Evolutionary conservation across 2,113 vertebrate species (phyloP).

Genomic region (Chamaea fasciata): DNA sequence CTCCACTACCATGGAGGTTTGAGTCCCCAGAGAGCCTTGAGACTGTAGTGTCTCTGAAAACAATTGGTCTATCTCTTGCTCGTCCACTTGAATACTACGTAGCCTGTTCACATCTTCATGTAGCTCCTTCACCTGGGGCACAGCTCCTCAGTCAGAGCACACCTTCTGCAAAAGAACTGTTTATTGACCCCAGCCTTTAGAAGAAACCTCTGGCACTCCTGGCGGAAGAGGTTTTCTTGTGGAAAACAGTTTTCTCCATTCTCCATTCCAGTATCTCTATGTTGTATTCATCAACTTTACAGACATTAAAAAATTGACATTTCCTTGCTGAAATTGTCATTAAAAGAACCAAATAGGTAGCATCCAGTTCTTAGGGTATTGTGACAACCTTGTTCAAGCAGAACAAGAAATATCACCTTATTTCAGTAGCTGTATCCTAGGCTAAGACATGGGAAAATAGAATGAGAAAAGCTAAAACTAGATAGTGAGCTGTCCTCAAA

Average conservation of each 20-base stretch:
- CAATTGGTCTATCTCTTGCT: not conserved
- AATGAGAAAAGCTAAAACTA: not conserved
- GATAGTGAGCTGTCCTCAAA: not conserved
- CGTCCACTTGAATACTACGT: accelerated
- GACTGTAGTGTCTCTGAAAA: not conserved
- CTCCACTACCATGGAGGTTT: not conserved
- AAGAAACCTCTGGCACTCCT: not conserved
- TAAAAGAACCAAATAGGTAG: not conserved
- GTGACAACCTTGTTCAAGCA: not conserved
- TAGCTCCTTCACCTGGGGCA: not conserved
- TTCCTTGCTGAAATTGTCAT: not conserved
- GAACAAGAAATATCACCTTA: not conserved
- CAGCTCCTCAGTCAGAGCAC: not conserved
- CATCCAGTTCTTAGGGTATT: not conserved
- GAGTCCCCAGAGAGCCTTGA: not conserved
- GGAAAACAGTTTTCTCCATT: not conserved
- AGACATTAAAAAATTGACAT: not conserved
- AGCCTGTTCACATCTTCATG: not conserved
- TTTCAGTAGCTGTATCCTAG: not conserved
- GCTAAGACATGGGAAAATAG: not conserved
- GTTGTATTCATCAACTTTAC: not conserved
- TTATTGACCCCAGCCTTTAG: not conserved
- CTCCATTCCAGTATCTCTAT: not conserved
- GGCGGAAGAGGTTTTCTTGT: not conserved
- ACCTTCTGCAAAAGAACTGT: not conserved